Base-by-base conservation (phyloP, 1,140 invertebrate genomes). In the Danaus plexippus region DNA sequence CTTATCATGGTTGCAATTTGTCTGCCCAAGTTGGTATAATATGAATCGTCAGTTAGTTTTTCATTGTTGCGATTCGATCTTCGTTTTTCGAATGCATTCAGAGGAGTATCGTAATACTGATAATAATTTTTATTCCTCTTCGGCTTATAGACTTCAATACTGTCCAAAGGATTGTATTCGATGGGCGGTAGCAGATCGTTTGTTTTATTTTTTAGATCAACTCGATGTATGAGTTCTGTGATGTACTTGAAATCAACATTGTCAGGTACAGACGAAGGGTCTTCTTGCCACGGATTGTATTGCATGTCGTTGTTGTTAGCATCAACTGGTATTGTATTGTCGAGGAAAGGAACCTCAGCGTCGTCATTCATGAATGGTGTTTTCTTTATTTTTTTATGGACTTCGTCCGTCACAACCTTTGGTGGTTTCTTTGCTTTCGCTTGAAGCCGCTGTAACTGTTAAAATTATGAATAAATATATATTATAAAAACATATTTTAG, bases 231-330 rank as follows among this genome's bases (percentile, higher is more conserved):
- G 46, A 82, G 60, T 56, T 85, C 60, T 13, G 79, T 69, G 41
- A 85, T 62, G 55, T 83, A 85, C 64, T 80, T 80, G 52, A 83
- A 83, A 57, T 82, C 70, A n/a, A 77, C 74, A 49, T 81, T 71
- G 11, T 72, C 64, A 43, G 59, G 43, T 32, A 32, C 22, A 11
- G 53, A 15, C 11, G 51, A 48, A 10, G 15, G 12, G 9, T 41
- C 41, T 22, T 59, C 58, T 43, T 46, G 46, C 5, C 53, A 54
- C 48, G 13, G 45, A 11, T 53, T 53, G 12, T 15, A 43, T 43
- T 69, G 52, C n/a, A 57, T 55, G 40, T 65, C 43, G 49, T 68
- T 66, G 47, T 54, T 64, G n/a, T 43, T 11, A 42, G 49, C 41
- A 46, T 69, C 60, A 13, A 58, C 49, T 42, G 13, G 45, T 10